Evolutionary conservation across 2,113 vertebrate genomes (phyloP).

Genomic region (Cochlearius cochlearius): DNA sequence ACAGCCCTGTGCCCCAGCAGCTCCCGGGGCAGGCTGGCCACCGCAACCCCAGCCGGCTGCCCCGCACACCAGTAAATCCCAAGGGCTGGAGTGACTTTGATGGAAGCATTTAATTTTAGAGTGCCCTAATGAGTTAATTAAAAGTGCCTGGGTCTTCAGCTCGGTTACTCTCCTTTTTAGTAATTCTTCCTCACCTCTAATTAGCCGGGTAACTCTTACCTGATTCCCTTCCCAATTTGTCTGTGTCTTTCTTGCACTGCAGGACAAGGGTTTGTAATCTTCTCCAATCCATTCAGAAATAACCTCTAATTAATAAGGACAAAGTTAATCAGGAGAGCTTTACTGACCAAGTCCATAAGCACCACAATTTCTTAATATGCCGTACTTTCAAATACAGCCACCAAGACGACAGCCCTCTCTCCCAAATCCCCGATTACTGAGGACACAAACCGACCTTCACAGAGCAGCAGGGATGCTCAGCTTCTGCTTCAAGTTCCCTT

Average conservation of each 20-base stretch:
- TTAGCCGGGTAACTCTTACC: not conserved
- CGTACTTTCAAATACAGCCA: not conserved
- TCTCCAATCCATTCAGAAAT: not conserved
- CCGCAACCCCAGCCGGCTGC: not conserved
- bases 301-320: not conserved
- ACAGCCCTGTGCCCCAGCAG: too few species aligned
- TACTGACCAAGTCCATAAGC: not conserved
- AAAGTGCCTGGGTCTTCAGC: not conserved
- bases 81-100: not conserved
- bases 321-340: not conserved
- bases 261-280: not conserved
- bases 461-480: not conserved
- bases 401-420: not conserved
- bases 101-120: not conserved
- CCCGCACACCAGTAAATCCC: fast-evolving
- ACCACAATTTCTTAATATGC: not conserved
- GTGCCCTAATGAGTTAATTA: not conserved
- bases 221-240: not conserved
- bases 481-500: not conserved
- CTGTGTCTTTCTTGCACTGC: not conserved
- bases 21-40: fast-evolving
- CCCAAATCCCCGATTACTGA: not conserved
- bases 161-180: not conserved
- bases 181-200: not conserved
- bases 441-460: not conserved